A percentile compares a stretch with the other conserved stretches of the same genome.
phyloP scores from a whole-genome alignment of 2,888 invertebrate genomes.

The Nomada hirtipes region DNA sequence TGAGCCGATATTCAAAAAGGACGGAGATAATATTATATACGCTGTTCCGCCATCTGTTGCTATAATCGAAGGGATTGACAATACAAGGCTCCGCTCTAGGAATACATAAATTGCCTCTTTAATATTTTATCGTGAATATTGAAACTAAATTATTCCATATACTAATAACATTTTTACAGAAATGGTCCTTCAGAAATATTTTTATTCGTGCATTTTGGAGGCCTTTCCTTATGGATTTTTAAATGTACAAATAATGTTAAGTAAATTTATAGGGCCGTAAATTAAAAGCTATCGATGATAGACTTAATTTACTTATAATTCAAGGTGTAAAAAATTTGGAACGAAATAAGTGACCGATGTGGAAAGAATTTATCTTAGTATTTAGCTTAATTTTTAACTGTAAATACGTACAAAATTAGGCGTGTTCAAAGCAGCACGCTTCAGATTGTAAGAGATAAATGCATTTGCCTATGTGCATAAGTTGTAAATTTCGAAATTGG shows the following conservation, averaged over 20 bases:
- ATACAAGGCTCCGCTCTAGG: constrained; percentile 82
- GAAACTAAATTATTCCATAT: constrained; percentile 22
- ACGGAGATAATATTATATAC: constrained; percentile 85
- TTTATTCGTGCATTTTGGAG: constrained; percentile 26
- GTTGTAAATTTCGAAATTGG: constrained; percentile 54
- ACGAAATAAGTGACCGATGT: constrained; percentile 8
- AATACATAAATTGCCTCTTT: constrained; percentile 80
- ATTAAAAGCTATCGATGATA: constrained; percentile 7
- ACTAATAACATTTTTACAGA: constrained; percentile 18
- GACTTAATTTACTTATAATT: constrained; percentile 6
- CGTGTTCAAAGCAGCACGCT: constrained; percentile 2
- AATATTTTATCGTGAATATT: constrained; percentile 15
- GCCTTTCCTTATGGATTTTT: constrained; percentile 33
- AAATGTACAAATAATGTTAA: constrained; percentile 58
- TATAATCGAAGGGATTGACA: constrained; percentile 84
- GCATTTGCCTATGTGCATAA: constrained; percentile 41
- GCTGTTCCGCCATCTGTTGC: constrained; percentile 85
- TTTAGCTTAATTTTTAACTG: constrained; percentile 31
- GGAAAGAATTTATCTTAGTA: not conserved
- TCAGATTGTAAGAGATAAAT: not conserved
- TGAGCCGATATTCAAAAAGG: constrained; percentile 85
- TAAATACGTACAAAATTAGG: constrained; percentile 35
- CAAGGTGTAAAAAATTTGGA: constrained; percentile 12
- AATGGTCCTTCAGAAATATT: constrained; percentile 4
- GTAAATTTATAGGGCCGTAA: constrained; percentile 9